phyloP scores from a whole-genome alignment of 2,888 invertebrate genomes.

The Agrotis segetum region DNA sequence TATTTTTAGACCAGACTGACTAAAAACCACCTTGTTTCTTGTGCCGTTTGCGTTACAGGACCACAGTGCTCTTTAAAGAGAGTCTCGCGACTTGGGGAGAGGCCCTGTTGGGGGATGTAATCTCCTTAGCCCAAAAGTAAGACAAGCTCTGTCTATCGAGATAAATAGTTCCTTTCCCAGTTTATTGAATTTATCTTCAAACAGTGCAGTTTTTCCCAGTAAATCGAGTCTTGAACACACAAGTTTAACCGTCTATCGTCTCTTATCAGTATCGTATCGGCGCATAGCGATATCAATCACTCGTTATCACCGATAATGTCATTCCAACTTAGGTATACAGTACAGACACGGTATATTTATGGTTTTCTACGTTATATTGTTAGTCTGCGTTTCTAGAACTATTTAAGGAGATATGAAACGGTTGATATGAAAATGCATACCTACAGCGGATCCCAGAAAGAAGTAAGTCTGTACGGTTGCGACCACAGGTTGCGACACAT shows the following conservation, averaged over 20 bases:
- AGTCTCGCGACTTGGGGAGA: too few species aligned
- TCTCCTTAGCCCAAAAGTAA: neutral
- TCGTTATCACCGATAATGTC: conserved; percentile 54
- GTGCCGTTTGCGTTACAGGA: too few species aligned
- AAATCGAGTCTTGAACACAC: conserved; percentile 33
- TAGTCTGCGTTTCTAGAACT: conserved; percentile 2
- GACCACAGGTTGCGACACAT: too few species aligned
- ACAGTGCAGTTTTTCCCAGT: conserved; percentile 3
- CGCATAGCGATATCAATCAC: conserved; percentile 55
- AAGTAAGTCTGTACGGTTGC: too few species aligned
- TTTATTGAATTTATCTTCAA: neutral
- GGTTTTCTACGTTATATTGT: conserved; percentile 6
- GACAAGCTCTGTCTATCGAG: neutral
- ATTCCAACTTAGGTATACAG: conserved; percentile 22
- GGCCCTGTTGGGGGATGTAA: neutral
- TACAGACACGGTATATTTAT: conserved; percentile 20
- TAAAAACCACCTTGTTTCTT: too few species aligned
- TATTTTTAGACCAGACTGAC: too few species aligned
- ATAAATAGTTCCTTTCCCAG: neutral
- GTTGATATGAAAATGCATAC: neutral
- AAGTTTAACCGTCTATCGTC: conserved; percentile 26
- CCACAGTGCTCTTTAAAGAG: too few species aligned
- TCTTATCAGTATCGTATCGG: conserved; percentile 40
- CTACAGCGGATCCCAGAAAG: neutral
- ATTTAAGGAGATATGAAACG: neutral